Percentiles rank a stretch among this genome's conserved stretches.
phyloP scores from a whole-genome alignment of 2,888 invertebrate species.

The Hetaerina titia region DNA sequence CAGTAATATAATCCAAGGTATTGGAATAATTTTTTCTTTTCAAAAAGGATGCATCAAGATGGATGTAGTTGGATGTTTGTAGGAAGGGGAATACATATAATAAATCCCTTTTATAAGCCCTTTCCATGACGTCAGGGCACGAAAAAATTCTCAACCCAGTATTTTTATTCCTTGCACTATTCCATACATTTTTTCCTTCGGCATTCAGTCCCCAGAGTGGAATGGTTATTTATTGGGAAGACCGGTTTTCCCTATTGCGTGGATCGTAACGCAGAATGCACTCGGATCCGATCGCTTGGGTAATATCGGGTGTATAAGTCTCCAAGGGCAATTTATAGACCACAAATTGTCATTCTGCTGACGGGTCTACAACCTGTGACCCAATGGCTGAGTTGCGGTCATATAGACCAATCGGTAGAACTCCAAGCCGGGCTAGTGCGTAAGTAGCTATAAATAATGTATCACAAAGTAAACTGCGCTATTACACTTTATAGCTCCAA shows the following conservation, averaged over 20 bases:
- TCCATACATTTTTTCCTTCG: background rate
- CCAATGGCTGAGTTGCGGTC: slow-evolving; percentile 53
- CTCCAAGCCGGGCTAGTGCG: slow-evolving; percentile 28
- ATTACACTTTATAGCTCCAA: background rate
- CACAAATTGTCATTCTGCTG: slow-evolving; percentile 65
- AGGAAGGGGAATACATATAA: slow-evolving; percentile 12
- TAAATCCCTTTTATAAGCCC: slow-evolving; percentile 30
- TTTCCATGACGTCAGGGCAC: background rate
- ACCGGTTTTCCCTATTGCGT: slow-evolving; percentile 32
- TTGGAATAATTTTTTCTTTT: background rate
- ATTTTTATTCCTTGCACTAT: background rate
- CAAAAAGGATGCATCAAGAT: background rate
- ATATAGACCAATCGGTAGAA: background rate
- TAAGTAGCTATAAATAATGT: slow-evolving; percentile 46
- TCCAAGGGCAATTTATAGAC: slow-evolving; percentile 55
- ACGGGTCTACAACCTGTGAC: slow-evolving; percentile 54
- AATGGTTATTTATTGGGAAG: slow-evolving; percentile 56
- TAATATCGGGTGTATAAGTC: slow-evolving; percentile 61
- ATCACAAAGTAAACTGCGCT: slow-evolving; percentile 19
- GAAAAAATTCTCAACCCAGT: background rate
- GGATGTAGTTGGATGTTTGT: background rate
- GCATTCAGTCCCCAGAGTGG: background rate
- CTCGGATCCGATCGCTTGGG: slow-evolving; percentile 48
- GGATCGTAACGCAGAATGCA: slow-evolving; percentile 34
- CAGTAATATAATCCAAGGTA: background rate